Percentiles rank a stretch among this genome's conserved stretches.
phyloP scores from a whole-genome alignment of 2,888 invertebrate species.

The Alentia gelatinosa region DNA sequence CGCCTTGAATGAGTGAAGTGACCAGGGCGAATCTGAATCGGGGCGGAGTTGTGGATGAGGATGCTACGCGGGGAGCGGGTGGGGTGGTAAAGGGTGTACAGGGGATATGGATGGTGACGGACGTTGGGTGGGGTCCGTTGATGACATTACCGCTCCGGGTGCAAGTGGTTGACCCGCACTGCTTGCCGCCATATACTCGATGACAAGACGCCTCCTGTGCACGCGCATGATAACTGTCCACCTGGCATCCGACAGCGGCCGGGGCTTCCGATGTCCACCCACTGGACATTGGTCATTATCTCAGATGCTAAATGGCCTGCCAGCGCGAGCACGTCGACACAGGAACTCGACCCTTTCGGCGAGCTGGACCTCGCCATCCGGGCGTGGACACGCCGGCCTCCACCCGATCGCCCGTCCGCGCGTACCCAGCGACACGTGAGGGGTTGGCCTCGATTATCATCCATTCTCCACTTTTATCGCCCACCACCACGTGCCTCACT shows the following conservation, averaged over 20 bases:
- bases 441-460: neutral
- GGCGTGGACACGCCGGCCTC: neutral
- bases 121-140: neutral
- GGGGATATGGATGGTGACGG: neutral
- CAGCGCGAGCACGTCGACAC: neutral
- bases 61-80: neutral
- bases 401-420: neutral
- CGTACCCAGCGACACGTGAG: neutral
- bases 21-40: neutral
- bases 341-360: neutral
- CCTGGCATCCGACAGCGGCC: neutral
- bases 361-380: neutral
- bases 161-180: neutral
- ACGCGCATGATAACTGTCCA: slow-evolving; percentile 24
- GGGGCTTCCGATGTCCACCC: neutral
- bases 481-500: neutral
- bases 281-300: slow-evolving; percentile 44
- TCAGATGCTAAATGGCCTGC: slow-evolving; percentile 24
- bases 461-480: neutral
- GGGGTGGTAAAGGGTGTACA: neutral
- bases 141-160: neutral
- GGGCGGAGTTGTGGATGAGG: neutral
- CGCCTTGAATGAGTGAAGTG: too few relatives aligned
- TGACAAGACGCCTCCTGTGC: neutral
- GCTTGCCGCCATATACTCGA: neutral